A percentile compares a stretch with the other conserved stretches of the same genome.
Evolutionary conservation across 2,113 vertebrate genomes (phyloP).

Genomic region (Hippopotamus amphibius): DNA sequence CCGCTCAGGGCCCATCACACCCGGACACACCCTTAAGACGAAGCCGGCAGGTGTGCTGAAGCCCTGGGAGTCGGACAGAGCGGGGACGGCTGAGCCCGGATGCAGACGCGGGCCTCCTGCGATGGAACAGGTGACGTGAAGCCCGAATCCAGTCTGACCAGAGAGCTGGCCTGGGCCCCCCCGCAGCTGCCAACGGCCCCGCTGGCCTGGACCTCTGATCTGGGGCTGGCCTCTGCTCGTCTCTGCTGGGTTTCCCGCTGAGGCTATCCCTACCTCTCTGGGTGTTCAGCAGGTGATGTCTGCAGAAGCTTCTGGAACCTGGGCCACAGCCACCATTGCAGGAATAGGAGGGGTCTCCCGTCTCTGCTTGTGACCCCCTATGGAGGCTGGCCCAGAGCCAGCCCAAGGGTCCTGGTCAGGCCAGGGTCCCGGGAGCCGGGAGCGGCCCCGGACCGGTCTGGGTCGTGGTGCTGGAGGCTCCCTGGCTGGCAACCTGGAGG

Average conservation of each 20-base stretch:
- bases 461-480: background rate
- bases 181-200: background rate
- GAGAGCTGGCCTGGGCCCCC: background rate
- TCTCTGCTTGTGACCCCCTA: background rate
- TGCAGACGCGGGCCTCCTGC: fast-evolving
- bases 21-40: fast-evolving
- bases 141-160: background rate
- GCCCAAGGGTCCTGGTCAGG: background rate
- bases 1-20: background rate
- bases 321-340: too few relatives aligned
- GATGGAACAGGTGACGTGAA: background rate
- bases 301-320: background rate
- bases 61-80: background rate
- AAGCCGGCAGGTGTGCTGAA: background rate
- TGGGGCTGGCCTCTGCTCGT: background rate
- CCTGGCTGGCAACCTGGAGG: background rate
- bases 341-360: background rate
- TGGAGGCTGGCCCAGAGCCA: background rate
- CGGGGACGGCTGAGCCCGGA: background rate
- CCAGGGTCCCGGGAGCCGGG: background rate
- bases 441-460: fast-evolving
- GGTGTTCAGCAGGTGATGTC: background rate
- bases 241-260: background rate
- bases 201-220: background rate
- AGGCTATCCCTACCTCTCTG: background rate